These are phyloP conservation scores for Lampris incognitus DNA, from an alignment of 2,113 vertebrate genomes.

Conservation along the genomic window DNA sequence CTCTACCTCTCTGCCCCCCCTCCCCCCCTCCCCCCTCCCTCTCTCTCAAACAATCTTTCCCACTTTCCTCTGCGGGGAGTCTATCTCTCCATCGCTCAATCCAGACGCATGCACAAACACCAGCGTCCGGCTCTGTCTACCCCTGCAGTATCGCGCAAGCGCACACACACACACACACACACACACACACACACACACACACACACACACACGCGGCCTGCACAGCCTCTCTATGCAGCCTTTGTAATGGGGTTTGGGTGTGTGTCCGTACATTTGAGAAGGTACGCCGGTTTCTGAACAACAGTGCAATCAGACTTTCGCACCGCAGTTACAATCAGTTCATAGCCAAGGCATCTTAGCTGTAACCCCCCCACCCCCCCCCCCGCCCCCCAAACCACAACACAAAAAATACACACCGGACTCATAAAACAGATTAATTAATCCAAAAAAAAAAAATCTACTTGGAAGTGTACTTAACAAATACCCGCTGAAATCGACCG, in stretches of 20 bases:
- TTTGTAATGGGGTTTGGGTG: not conserved
- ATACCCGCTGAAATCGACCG: no score
- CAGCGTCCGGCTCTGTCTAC: conserved; percentile 44
- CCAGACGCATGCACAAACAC: conserved; percentile 63
- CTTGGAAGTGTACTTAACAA: no score
- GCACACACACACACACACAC: conserved; percentile 32
- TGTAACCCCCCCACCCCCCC: no score
- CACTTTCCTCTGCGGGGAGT: conserved; percentile 52
- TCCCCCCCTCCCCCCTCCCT: conserved; percentile 14
- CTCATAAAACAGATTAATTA: no score
- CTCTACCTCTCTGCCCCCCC: conserved; percentile 2
- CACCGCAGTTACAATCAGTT: no score
- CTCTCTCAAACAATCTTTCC: conserved; percentile 26
- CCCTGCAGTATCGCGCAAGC: not conserved
- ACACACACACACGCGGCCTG: conserved; percentile 23
- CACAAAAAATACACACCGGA: no score
- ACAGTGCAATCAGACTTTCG: no score
- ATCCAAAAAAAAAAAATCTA: no score
- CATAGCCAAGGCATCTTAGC: no score
- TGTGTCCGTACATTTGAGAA: not conserved
- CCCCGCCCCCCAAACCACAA: no score
- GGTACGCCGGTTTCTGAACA: no score
- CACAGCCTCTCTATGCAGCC: conserved; percentile 24
- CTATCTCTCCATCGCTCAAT: conserved; percentile 53
- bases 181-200: conserved; percentile 19